phyloP scores from a whole-genome alignment of 2,113 vertebrate genomes.

The Perca flavescens region DNA sequence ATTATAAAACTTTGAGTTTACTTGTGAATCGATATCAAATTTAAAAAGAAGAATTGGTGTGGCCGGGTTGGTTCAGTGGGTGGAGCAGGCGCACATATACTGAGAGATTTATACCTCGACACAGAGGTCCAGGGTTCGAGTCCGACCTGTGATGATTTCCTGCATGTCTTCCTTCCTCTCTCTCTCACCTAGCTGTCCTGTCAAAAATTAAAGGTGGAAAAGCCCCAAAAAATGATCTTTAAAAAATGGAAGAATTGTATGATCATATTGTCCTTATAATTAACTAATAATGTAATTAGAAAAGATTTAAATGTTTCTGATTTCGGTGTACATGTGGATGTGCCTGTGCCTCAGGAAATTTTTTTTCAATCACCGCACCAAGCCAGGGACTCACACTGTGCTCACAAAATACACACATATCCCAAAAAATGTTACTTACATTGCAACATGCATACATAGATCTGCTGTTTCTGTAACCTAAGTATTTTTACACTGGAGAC shows the following conservation, averaged over 20 bases:
- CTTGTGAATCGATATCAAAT: background rate
- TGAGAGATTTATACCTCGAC: too few species aligned
- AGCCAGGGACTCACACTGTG: background rate
- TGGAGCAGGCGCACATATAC: too few species aligned
- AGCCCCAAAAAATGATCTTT: background rate
- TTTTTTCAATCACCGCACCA: background rate
- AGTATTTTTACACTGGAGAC: constrained; percentile 32
- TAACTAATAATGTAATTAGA: background rate
- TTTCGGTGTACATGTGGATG: background rate
- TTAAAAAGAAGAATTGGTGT: background rate
- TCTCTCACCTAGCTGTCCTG: too few species aligned
- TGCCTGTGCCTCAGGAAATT: too few species aligned
- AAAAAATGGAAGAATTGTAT: background rate
- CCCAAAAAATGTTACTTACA: background rate
- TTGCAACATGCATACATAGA: background rate
- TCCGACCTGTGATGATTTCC: too few species aligned
- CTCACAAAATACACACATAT: background rate
- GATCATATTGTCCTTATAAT: background rate
- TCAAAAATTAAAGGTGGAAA: too few species aligned
- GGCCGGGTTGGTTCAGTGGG: too few species aligned
- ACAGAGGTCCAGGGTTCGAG: too few species aligned
- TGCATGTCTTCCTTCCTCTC: too few species aligned
- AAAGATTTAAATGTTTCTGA: background rate
- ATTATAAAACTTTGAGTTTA: constrained; percentile 24
- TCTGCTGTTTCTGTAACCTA: constrained; percentile 7